Percentiles rank a stretch among this genome's conserved stretches.
Conservation (phyloP, 2,113 vertebrate species). For the Turdus rufiventris region DNA sequence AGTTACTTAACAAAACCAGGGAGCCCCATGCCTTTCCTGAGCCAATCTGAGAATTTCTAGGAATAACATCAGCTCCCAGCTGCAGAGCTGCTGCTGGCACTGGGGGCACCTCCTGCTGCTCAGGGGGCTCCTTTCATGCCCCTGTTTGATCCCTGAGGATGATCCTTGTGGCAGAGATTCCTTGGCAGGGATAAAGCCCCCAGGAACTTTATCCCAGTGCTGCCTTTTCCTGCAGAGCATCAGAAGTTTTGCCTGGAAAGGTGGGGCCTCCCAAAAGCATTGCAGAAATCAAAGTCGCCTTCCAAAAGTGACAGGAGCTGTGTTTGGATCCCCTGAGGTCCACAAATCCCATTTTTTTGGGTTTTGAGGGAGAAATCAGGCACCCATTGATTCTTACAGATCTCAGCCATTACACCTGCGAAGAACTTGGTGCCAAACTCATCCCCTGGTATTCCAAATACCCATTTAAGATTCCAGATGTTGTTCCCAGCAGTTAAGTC, state of each 20-base stretch:
- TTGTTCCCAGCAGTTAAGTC: not conserved
- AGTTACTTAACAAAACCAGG: not conserved
- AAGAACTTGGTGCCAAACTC: not conserved
- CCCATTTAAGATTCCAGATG: accelerated
- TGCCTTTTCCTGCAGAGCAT: not conserved
- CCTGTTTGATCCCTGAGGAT: not conserved
- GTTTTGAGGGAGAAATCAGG: not conserved
- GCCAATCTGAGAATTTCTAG: not conserved
- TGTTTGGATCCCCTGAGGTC: not conserved
- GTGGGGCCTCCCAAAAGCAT: not conserved
- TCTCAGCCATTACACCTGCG: not conserved
- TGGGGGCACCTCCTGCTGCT: not conserved
- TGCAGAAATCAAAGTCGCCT: not conserved
- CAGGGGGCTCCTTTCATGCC: accelerated
- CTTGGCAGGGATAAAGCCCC: not conserved
- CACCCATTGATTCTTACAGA: not conserved
- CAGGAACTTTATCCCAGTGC: accelerated
- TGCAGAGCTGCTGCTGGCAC: not conserved
- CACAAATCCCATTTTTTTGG: not conserved
- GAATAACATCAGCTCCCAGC: not conserved
- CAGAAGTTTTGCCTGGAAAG: not conserved
- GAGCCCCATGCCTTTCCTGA: not conserved
- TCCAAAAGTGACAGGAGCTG: not conserved
- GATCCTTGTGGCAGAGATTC: not conserved
- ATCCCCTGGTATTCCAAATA: not conserved